Conservation (phyloP, 2,797 vertebrate species). For the Hafferia zeledoni region DNA sequence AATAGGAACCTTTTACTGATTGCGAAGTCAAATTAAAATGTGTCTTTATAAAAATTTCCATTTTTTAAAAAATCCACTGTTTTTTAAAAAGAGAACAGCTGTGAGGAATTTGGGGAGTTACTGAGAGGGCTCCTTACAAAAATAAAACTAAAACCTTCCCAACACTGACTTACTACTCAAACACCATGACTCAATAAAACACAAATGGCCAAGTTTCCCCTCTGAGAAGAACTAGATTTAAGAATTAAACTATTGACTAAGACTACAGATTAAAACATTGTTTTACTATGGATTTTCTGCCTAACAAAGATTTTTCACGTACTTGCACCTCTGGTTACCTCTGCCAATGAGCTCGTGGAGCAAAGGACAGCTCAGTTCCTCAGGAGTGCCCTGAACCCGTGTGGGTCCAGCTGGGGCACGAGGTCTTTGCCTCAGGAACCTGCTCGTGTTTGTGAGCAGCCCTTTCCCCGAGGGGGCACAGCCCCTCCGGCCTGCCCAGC, state of each 20-base stretch:
- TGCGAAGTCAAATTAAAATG: background rate
- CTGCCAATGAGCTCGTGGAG: background rate
- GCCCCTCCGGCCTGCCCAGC: background rate
- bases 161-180: background rate
- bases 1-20: background rate
- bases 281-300: background rate
- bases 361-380: background rate
- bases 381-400: background rate
- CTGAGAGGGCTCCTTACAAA: background rate
- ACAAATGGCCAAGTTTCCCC: background rate
- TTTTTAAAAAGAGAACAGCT: background rate
- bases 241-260: background rate
- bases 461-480: background rate
- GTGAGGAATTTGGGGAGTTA: background rate
- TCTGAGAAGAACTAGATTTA: background rate
- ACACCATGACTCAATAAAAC: background rate
- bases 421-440: background rate
- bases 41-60: background rate
- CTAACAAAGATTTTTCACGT: background rate
- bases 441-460: background rate
- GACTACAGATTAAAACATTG: background rate
- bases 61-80: background rate
- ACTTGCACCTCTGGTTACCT: background rate
- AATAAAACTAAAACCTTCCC: background rate
- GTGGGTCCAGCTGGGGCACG: background rate